Conservation (phyloP, 2,113 vertebrate genomes). For the Chloropsis hardwickii region DNA sequence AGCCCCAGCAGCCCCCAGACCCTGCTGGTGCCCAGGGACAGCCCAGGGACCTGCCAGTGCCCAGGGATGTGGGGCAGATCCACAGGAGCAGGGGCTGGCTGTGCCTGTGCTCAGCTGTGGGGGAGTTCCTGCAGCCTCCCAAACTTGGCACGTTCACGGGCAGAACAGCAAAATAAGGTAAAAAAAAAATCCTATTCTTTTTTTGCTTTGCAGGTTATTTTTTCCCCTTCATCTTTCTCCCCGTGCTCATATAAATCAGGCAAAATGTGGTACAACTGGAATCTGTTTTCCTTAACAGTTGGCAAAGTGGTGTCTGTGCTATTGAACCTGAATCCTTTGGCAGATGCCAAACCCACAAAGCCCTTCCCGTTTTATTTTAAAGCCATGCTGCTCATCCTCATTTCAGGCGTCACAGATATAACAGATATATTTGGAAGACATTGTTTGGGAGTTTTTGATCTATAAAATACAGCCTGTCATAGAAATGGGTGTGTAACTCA, state of each 20-base stretch:
- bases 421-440: background rate
- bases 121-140: background rate
- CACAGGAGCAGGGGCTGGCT: background rate
- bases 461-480: background rate
- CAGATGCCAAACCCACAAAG: background rate
- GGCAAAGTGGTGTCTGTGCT: background rate
- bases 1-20: background rate
- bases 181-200: background rate
- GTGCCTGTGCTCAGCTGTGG: background rate
- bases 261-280: background rate
- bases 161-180: background rate
- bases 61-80: background rate
- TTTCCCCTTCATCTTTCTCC: background rate
- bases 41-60: background rate
- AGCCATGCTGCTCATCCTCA: background rate
- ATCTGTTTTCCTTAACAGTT: background rate
- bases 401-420: background rate
- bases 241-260: background rate
- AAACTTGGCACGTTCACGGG: background rate
- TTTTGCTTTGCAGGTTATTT: background rate
- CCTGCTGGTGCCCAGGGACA: background rate
- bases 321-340: background rate
- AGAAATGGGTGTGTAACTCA: background rate
- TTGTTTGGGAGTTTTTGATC: background rate
- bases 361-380: background rate